Base-by-base conservation (phyloP, 2,888 invertebrate genomes). In the Baccha elongata region DNA sequence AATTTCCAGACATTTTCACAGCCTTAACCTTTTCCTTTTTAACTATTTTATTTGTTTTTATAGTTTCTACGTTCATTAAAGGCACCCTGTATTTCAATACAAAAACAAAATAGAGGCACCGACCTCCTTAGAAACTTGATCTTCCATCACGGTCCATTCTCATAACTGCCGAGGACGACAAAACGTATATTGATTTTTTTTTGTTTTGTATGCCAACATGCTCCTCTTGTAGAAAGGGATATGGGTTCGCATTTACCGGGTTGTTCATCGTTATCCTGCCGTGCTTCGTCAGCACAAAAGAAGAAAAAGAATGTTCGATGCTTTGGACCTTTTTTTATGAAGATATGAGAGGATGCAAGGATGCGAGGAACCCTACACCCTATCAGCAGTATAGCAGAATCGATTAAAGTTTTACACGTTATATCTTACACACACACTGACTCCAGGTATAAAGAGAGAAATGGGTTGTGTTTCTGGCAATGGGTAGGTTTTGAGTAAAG, bases 171-270 rank as follows among this genome's bases (percentile, higher is more conserved):
- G 52, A 48, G 32, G 53, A 44, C 44, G 23, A 55, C 44, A 55
- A 26, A 46, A 44, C 53, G 68, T 44, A 46, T 68, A 68, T 55
- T 68, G 68, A 68, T 68, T 60, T 58, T 60, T 17, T 8, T 42
- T 53, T 52, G 29, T 52, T 52, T 35, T 21, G 6, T 46, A 7
- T 53, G 42, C 40, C 42, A 6, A 52, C 23, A 32, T 46, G 40
- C 42, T 58, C 6, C 58, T 26, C 26, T 11, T 3, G 3, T 42
- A 13, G 26, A 26, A 40, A 42, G 26, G 26, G 17, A 60, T 60
- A 42, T 26, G 10, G 42, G 15, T 26, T 13, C 26, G 17, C 26
- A 17, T 60, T 60, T 11, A 60, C 10, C 26, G 58, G 15, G 15
- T 3, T 40, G 13, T 42, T 40, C 58, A 40, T 58, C 40, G 40